These are phyloP conservation scores for Peucedramus taeniatus DNA, from an alignment of 2,113 vertebrate genomes.

Conservation along the genomic window DNA sequence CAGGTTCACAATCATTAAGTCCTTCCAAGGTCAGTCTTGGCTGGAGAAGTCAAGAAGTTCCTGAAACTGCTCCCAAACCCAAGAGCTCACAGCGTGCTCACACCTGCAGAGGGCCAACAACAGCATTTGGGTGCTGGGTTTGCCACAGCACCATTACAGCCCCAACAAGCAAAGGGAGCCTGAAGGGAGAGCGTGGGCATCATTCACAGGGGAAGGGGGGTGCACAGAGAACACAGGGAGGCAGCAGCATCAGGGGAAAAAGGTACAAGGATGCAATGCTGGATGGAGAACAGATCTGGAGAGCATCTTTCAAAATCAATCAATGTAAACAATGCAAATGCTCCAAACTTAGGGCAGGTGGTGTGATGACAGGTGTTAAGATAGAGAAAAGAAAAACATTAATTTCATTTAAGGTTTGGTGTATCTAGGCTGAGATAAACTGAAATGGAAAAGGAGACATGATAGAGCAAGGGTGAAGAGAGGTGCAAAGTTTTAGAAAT, in stretches of 20 bases:
- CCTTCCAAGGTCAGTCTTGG: background rate
- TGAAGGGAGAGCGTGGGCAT: accelerated
- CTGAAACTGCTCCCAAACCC: background rate
- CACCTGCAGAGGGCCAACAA: background rate
- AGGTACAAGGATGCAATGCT: background rate
- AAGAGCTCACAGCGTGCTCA: background rate
- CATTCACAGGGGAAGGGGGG: background rate
- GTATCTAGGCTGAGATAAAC: background rate
- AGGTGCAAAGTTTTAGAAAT: background rate
- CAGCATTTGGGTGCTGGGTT: background rate
- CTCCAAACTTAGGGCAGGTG: background rate
- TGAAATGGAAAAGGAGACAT: background rate
- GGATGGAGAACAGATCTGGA: background rate
- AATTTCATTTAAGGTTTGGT: background rate
- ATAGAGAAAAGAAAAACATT: background rate
- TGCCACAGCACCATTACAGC: background rate
- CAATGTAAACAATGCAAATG: background rate
- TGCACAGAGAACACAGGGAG: background rate
- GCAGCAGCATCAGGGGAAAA: background rate
- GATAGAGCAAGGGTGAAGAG: background rate
- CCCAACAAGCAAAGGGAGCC: background rate
- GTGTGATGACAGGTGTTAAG: background rate
- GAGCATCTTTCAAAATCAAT: background rate
- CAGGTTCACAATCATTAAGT: background rate
- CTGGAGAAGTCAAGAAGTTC: background rate